Conservation (phyloP, 1,140 invertebrate genomes). For the Ctenoplectra terminalis region DNA sequence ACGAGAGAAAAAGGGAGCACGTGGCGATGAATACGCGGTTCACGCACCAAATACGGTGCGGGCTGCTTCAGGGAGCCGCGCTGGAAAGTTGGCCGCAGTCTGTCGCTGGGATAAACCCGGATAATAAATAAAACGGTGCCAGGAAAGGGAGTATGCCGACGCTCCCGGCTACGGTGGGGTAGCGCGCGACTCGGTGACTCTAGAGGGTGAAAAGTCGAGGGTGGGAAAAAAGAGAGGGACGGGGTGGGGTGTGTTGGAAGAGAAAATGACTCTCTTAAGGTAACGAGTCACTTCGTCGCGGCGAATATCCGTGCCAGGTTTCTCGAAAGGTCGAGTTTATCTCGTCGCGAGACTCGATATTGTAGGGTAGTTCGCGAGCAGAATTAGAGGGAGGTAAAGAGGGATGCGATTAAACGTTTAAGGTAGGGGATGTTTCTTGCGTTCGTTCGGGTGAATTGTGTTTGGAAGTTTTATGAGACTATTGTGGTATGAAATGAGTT, state of each 20-base stretch:
- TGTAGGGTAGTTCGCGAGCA: conserved; percentile 3
- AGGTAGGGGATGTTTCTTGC: background rate
- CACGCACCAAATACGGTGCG: conserved; percentile 70
- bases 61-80: conserved; percentile 46
- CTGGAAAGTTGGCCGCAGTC: conserved; percentile 59
- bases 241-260: background rate
- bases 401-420: background rate
- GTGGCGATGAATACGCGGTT: conserved; percentile 70
- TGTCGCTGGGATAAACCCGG: conserved; percentile 60
- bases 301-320: conserved; percentile 53
- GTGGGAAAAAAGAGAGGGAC: conserved; percentile 14
- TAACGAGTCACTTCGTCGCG: conserved; percentile 69
- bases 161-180: conserved; percentile 34
- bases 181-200: conserved; percentile 50
- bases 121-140: conserved; percentile 75
- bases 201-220: conserved; percentile 65
- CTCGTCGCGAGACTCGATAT: conserved; percentile 44
- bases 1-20: background rate
- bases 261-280: conserved; percentile 70
- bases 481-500: no score
- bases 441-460: background rate
- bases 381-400: background rate
- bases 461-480: no score
- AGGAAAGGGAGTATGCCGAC: conserved; percentile 41
- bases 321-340: conserved; percentile 52